These are phyloP conservation scores for Drosophila gaucha DNA, from an alignment of 2,888 invertebrate genomes.

Conservation along the genomic window DNA sequence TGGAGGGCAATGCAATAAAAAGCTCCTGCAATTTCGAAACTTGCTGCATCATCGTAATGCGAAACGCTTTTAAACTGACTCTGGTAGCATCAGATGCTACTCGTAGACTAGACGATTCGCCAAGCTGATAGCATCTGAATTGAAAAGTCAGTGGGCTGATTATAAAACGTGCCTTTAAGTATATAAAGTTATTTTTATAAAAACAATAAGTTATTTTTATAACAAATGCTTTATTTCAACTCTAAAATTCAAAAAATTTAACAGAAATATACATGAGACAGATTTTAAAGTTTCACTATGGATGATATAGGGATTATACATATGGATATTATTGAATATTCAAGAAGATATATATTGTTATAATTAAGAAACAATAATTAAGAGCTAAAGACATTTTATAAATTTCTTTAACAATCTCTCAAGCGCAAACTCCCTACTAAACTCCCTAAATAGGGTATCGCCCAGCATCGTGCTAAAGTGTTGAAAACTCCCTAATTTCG, in stretches of 20 bases:
- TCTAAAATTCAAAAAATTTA: neutral
- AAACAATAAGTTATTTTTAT: neutral
- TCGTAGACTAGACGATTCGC: slow-evolving; percentile 31
- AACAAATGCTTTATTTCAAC: neutral
- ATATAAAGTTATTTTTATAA: slow-evolving; percentile 2
- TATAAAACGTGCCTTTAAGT: slow-evolving; percentile 14
- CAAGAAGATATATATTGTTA: no score
- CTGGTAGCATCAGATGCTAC: slow-evolving; percentile 29
- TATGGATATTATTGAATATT: no score
- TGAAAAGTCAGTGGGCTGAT: slow-evolving; percentile 19
- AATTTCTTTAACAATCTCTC: no score
- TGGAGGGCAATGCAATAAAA: slow-evolving; percentile 7
- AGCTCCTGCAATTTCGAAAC: slow-evolving; percentile 17
- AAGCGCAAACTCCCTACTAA: neutral
- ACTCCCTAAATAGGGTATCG: neutral
- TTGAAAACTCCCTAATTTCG: neutral
- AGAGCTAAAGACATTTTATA: no score
- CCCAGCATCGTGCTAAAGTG: neutral
- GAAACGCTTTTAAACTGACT: slow-evolving; percentile 22
- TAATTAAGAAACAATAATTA: no score
- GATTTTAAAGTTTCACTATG: no score
- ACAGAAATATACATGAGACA: neutral
- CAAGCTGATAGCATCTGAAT: slow-evolving; percentile 37
- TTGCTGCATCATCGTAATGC: slow-evolving; percentile 44
- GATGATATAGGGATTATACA: no score